phyloP scores from a whole-genome alignment of 2,888 invertebrate species.

The Oxytorus armatus region DNA sequence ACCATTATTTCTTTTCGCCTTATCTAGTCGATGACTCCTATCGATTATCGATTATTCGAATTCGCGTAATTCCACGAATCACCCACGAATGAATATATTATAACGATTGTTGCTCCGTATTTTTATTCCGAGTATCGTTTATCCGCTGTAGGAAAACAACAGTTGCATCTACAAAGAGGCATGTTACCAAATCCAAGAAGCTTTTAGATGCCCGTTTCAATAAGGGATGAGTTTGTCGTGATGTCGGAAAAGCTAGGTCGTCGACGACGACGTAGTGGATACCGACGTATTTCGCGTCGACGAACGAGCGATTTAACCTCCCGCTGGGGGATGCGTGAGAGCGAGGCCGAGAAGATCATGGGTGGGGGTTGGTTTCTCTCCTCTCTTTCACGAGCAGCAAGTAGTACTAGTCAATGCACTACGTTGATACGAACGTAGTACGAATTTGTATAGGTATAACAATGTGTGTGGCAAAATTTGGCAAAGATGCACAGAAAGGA shows the following conservation, averaged over 20 bases:
- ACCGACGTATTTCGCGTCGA: conserved; percentile 48
- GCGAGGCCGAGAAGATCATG: not conserved
- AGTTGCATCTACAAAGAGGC: not conserved
- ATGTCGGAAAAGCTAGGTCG: not conserved
- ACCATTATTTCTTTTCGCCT: not conserved
- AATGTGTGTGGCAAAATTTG: conserved; percentile 14
- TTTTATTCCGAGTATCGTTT: not conserved
- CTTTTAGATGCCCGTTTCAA: not conserved
- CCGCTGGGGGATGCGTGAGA: not conserved
- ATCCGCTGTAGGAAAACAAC: not conserved
- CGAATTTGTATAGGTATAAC: conserved; percentile 24
- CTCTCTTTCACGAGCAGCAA: conserved; percentile 4
- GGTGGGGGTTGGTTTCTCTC: conserved; percentile 12
- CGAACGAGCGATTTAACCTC: conserved; percentile 30
- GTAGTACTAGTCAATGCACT: conserved; percentile 55
- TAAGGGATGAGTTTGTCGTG: not conserved
- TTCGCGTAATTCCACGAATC: conserved; percentile 30
- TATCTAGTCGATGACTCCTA: not conserved
- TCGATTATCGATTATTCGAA: conserved; percentile 61
- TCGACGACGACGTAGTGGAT: conserved; percentile 33
- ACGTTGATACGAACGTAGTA: conserved; percentile 46
- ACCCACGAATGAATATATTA: conserved; percentile 39
- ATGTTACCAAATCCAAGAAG: not conserved
- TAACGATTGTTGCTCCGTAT: conserved; percentile 25
- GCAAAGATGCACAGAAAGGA: conserved; percentile 17